Percentiles rank a stretch among this genome's conserved stretches.
Evolutionary conservation across 2,797 vertebrate species (phyloP).

Genomic region (Cygnus olor): DNA sequence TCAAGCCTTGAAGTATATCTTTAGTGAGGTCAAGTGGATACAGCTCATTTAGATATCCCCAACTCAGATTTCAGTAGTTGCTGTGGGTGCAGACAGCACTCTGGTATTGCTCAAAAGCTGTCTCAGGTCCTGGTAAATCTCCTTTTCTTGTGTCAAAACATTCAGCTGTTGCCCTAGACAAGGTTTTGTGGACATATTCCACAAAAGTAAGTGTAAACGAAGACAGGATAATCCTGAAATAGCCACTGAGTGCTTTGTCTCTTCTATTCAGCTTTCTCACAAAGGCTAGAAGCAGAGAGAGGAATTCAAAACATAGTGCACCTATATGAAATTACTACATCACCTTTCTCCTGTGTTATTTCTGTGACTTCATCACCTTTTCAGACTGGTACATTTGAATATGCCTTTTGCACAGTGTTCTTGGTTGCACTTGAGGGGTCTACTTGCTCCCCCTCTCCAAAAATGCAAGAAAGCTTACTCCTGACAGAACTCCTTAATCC

Average conservation of each 20-base stretch:
- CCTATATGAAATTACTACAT: neutral
- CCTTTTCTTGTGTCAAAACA: neutral
- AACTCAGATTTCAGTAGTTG: neutral
- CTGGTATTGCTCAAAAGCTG: neutral
- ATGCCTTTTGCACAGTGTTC: accelerated
- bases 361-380: neutral
- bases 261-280: neutral
- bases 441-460: neutral
- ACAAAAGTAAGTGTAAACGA: neutral
- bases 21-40: constrained; percentile 11
- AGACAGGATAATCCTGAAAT: constrained; percentile 19
- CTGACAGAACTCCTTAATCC: neutral
- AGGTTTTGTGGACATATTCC: neutral
- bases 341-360: neutral
- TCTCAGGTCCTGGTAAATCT: neutral
- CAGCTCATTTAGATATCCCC: neutral
- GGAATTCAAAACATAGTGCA: neutral
- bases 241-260: neutral
- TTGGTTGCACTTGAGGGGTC: neutral
- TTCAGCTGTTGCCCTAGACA: neutral
- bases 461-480: neutral
- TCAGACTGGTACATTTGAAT: neutral
- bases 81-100: neutral
- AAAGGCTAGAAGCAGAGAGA: neutral
- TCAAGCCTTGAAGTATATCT: constrained; percentile 10